These are phyloP conservation scores for Caprella mutica DNA, from an alignment of 2,888 invertebrate genomes.

Conservation along the genomic window DNA sequence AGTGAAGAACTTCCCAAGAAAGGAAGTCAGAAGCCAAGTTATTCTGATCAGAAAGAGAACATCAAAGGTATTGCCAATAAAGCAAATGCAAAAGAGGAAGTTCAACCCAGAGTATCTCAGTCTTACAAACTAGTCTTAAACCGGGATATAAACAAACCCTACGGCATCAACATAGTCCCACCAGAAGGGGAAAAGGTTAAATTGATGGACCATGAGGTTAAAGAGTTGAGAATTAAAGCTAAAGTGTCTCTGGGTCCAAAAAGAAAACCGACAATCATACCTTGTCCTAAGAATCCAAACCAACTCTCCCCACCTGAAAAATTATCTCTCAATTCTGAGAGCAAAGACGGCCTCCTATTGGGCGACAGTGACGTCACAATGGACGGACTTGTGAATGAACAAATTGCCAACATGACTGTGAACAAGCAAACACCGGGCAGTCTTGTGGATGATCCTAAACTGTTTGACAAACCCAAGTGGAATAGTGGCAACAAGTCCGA, in stretches of 20 bases:
- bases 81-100: neutral
- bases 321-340: neutral
- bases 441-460: conserved; percentile 21
- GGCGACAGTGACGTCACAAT: conserved; percentile 27
- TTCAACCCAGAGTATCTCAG: conserved; percentile 15
- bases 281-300: too few relatives aligned
- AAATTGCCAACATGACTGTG: conserved; percentile 23
- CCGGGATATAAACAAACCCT: conserved; percentile 13
- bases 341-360: conserved; percentile 26
- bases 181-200: conserved; percentile 23
- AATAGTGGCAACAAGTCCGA: conserved; percentile 11
- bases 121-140: conserved; percentile 30
- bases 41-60: conserved; percentile 19
- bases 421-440: conserved; percentile 8
- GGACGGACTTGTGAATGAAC: conserved; percentile 30
- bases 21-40: conserved; percentile 12
- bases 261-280: conserved; percentile 24
- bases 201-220: conserved; percentile 26
- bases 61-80: neutral
- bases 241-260: conserved; percentile 33
- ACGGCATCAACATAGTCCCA: conserved; percentile 29
- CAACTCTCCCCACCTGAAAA: conserved; percentile 8
- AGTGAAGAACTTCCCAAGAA: neutral
- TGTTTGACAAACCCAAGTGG: conserved; percentile 28
- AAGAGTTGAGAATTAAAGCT: conserved; percentile 34